Evolutionary conservation across 2,797 vertebrate species (phyloP), one percentile per base, ranked within the genome.

Genomic region (Poecilia velifera): DNA sequence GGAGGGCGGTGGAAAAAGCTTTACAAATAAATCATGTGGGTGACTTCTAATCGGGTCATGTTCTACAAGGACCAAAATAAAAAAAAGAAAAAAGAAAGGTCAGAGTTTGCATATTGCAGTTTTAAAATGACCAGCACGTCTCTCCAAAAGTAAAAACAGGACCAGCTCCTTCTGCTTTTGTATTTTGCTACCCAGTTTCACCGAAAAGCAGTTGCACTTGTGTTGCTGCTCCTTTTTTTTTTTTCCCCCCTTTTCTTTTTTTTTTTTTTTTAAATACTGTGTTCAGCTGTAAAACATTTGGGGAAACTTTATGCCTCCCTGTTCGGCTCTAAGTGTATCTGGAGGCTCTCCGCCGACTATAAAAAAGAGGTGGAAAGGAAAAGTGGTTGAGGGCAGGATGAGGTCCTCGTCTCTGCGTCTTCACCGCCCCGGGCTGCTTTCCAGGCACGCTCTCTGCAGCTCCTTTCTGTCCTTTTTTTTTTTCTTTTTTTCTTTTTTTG

Each of bases 271-370:
- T 10, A n/a, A 55, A 55, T 55, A 55, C 51, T n/a, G 51, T 55
- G 89, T 94, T 95, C 92, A 94, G 94, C 95, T 95, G 93, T 95
- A 90, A 93, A 94, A 93, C 92, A 94, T 94, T 95, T 92, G 89
- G 88, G 87, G 94, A 91, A 92, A 94, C 91, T 93, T 95, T 94
- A 95, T 91, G 91, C 92, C 93, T 94, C 90, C 89, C 92, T 92
- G 85, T 94, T 92, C 90, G 91, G 84, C 87, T 88, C 75, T 1
- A 91, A 93, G 92, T 91, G 91, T 94, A 94, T 93, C 92, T 93
- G 85, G 92, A 95, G 93, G 93, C 91, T 94, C 87, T 93, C 86
- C 55, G 87, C 81, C 72, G 90, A 87, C 92, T 89, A 85, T 95
- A 92, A 95, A 94, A 90, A 91, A 91, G 83, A 92, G 82, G 82